Evolutionary conservation across 2,797 vertebrate genomes (phyloP).

Genomic region (Nannoperca australis): DNA sequence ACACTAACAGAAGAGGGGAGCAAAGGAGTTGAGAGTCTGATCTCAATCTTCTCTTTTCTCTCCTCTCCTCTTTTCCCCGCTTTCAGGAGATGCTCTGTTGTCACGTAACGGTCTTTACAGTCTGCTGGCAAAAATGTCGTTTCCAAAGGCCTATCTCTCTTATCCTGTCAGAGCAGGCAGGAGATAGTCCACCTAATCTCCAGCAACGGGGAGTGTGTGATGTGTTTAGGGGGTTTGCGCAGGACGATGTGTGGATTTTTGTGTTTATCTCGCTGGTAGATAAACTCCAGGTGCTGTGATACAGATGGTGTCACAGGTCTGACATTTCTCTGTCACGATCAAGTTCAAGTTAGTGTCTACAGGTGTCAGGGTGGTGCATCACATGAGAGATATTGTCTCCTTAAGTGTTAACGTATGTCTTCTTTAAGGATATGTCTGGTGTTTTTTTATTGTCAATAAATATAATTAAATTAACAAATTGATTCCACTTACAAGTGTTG

Average conservation of each 20-base stretch:
- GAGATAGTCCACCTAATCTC: slow-evolving; percentile 74
- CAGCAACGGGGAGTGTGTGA: slow-evolving; percentile 58
- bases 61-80: slow-evolving; percentile 37
- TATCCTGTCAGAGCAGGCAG: slow-evolving; percentile 75
- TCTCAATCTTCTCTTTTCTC: slow-evolving; percentile 66
- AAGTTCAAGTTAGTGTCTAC: slow-evolving; percentile 49
- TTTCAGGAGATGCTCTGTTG: slow-evolving; percentile 71
- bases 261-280: slow-evolving; percentile 72
- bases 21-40: slow-evolving; percentile 55
- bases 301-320: slow-evolving; percentile 60
- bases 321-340: slow-evolving; percentile 54
- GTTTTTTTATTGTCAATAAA: background rate
- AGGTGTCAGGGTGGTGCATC: slow-evolving; percentile 44
- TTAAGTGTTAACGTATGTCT: background rate
- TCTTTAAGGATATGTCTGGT: background rate
- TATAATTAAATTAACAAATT: background rate
- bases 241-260: slow-evolving; percentile 75
- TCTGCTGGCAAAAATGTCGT: slow-evolving; percentile 84
- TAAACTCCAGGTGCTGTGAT: slow-evolving; percentile 77
- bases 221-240: slow-evolving; percentile 60
- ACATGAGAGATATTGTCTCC: slow-evolving; percentile 26
- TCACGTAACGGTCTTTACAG: slow-evolving; percentile 83
- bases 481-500: background rate
- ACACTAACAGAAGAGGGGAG: slow-evolving; percentile 68
- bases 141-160: slow-evolving; percentile 58